Base-by-base conservation (phyloP, 37 sponge, comb jelly and placozoan genomes). In the Trichoplax adhaerens region DNA sequence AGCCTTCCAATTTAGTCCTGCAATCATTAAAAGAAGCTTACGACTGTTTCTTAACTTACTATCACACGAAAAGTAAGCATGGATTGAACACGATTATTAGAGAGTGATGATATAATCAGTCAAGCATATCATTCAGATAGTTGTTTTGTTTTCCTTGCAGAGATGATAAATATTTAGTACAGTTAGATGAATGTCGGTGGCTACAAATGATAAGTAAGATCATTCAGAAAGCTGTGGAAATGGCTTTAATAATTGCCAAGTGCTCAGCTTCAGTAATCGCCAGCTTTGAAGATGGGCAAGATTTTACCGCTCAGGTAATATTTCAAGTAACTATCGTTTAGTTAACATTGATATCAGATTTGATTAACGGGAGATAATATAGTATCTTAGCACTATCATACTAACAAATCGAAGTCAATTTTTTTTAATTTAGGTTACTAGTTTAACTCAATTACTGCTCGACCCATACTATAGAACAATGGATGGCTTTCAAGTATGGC, bases 381-480 rank as follows among this genome's bases (percentile, higher is more conserved):
- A 66, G 4, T 2, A 5, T 52, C 3, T 3, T 3, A 65, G 65
- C 3, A 3, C 2, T 50, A 5, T 8, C 49, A 5, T 10, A 50
- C 7, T 50, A 50, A 49, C 61, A 51, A 62, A 50, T 53, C 1
- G 53, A 66, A 51, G 52, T 1, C 50, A 55, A 3, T 5, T 2
- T 12, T 66, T 55, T n/a, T 48, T 4, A 0, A 3, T 80, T 3
- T 71, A 86, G 87, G 68, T 90, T 64, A 83, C 83, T n/a, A 87
- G 89, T 63, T 61, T 92, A 50, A 80, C 89, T 49, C 93, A 92
- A 65, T 77, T 92, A 0, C 80, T 92, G 49, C 7, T 84, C 57
- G 93, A 92, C n/a, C 86, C 93, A 2, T 87, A 81, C 81, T 92
- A 88, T 70, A 77, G 93, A 12, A 92, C 93, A 58, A 82, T 92